Percentiles rank a stretch among this genome's conserved stretches.
Conservation (phyloP, 2,797 vertebrate species). For the Bradypus variegatus region DNA sequence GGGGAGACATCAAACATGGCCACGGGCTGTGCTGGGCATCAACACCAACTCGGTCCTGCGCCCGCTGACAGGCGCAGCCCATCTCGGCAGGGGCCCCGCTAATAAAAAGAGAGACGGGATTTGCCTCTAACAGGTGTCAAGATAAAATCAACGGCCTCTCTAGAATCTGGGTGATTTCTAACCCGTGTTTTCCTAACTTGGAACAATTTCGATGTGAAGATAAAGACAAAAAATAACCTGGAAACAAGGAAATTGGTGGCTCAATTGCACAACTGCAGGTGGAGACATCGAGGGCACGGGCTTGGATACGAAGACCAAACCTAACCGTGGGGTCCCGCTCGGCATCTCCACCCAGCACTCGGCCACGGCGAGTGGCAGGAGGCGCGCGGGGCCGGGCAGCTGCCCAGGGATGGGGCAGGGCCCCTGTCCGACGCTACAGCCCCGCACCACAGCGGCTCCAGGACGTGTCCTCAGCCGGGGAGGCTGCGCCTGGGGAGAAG, state of each 20-base stretch:
- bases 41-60: too few relatives aligned
- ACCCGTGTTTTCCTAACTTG: constrained; percentile 35
- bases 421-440: neutral
- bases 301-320: neutral
- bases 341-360: too few relatives aligned
- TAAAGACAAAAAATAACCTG: neutral
- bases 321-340: fast-evolving
- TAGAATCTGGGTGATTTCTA: constrained; percentile 70
- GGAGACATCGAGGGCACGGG: neutral
- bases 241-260: neutral
- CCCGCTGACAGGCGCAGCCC: too few relatives aligned
- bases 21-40: too few relatives aligned
- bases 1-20: too few relatives aligned
- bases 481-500: fast-evolving
- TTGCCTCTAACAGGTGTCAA: constrained; percentile 78
- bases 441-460: too few relatives aligned
- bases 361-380: too few relatives aligned
- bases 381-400: neutral
- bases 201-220: constrained; percentile 20
- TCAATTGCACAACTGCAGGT: neutral
- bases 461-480: fast-evolving
- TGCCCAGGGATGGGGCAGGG: neutral
- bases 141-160: constrained; percentile 77
- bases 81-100: constrained; percentile 51
- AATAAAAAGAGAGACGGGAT: constrained; percentile 75